phyloP scores from a whole-genome alignment of 1,140 invertebrate species.

The Drosophila azteca region DNA sequence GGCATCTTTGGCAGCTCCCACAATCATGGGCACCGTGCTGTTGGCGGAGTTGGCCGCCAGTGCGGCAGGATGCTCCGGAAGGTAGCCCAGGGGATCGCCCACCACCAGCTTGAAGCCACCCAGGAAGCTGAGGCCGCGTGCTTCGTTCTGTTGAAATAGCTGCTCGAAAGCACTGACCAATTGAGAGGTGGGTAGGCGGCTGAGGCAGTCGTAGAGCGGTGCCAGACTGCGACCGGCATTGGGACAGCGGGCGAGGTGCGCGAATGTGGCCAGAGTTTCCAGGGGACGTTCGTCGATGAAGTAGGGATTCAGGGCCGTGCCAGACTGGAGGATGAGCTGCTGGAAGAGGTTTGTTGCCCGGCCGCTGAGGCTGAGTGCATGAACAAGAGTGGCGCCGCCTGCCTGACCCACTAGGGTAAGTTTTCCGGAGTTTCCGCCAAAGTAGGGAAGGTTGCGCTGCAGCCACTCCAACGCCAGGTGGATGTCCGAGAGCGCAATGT shows the following conservation, averaged over 20 bases:
- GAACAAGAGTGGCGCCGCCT: constrained; percentile 85
- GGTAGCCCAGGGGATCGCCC: constrained; percentile 67
- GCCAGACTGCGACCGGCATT: constrained; percentile 14
- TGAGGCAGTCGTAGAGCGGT: constrained; percentile 59
- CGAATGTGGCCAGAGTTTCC: constrained; percentile 59
- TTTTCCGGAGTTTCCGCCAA: constrained; percentile 87
- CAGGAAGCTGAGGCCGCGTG: constrained; percentile 42
- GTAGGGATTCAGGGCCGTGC: constrained; percentile 78
- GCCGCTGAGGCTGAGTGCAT: constrained; percentile 83
- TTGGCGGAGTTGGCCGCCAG: constrained; percentile 51
- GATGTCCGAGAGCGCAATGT: constrained; percentile 88
- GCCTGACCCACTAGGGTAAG: constrained; percentile 87
- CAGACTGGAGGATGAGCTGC: constrained; percentile 77
- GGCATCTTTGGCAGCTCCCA: constrained; percentile 74
- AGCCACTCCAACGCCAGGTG: constrained; percentile 87
- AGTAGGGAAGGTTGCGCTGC: constrained; percentile 86
- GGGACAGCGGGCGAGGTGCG: constrained; percentile 63
- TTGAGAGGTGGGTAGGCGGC: constrained; percentile 57
- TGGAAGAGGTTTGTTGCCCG: constrained; percentile 63
- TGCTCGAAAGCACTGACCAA: constrained; percentile 57
- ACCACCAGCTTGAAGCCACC: constrained; percentile 78
- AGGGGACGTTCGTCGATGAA: constrained; percentile 69
- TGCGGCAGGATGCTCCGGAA: constrained; percentile 60
- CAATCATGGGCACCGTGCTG: constrained; percentile 53
- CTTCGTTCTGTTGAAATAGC: constrained; percentile 63